Conservation (phyloP, 2,113 vertebrate genomes). For the Campylorhamphus procurvoides region DNA sequence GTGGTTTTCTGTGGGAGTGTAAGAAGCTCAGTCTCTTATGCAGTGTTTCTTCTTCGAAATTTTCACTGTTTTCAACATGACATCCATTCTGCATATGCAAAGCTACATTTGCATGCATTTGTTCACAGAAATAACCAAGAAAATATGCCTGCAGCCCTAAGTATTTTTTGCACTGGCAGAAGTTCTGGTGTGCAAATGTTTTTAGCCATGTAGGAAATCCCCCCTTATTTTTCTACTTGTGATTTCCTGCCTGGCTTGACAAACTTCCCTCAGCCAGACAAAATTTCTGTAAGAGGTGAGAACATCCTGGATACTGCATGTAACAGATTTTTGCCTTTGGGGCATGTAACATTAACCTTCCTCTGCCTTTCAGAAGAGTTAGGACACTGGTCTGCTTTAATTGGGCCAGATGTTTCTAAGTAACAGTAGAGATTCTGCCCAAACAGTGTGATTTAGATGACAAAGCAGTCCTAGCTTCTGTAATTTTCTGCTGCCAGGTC, state of each 20-base stretch:
- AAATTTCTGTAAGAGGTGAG: neutral
- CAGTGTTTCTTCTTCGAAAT: neutral
- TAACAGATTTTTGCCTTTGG: slow-evolving; percentile 57
- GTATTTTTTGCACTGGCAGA: neutral
- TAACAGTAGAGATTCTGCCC: slow-evolving; percentile 12
- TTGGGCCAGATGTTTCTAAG: slow-evolving; percentile 59
- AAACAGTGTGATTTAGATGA: slow-evolving; percentile 43
- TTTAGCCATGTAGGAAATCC: neutral
- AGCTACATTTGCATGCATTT: neutral
- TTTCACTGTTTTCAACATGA: neutral
- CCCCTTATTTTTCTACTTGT: neutral
- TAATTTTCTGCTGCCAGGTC: neutral
- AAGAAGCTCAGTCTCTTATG: neutral
- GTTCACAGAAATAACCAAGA: neutral
- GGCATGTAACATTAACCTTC: slow-evolving; percentile 39
- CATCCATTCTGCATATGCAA: neutral
- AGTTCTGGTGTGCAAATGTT: neutral
- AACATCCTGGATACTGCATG: neutral
- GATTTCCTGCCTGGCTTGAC: neutral
- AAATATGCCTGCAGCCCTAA: neutral
- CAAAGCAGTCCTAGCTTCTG: slow-evolving; percentile 22
- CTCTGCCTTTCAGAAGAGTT: slow-evolving; percentile 36
- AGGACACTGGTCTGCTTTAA: slow-evolving; percentile 28
- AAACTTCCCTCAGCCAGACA: neutral
- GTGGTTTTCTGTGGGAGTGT: neutral